A percentile compares a stretch with the other conserved stretches of the same genome.
These are phyloP conservation scores for Caradrina kadenii DNA, from an alignment of 2,888 invertebrate genomes.

Conservation along the genomic window DNA sequence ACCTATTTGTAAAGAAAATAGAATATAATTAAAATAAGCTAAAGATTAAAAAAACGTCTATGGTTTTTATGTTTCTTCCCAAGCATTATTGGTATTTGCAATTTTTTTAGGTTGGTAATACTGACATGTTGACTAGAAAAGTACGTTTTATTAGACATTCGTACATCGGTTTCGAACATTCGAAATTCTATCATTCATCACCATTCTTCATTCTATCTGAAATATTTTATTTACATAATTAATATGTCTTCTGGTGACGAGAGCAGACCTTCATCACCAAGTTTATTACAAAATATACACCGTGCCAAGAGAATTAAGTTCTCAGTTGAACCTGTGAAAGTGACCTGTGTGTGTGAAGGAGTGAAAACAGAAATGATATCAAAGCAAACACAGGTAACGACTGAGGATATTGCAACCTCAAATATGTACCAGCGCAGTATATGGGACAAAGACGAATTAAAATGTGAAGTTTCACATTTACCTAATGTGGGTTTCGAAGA, in stretches of 20 bases:
- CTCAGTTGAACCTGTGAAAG: constrained; percentile 23
- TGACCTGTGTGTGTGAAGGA: constrained; percentile 27
- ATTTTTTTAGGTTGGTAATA: constrained; percentile 29
- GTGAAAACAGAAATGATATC: constrained; percentile 28
- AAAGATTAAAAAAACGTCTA: constrained; percentile 27
- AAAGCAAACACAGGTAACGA: constrained; percentile 32
- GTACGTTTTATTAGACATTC: constrained; percentile 29
- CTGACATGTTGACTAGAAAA: constrained; percentile 26
- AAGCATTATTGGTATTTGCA: constrained; percentile 28
- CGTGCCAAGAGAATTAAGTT: constrained; percentile 28
- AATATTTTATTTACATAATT: constrained; percentile 31
- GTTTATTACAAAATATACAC: constrained; percentile 29
- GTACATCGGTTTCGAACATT: constrained; percentile 29
- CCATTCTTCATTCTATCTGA: constrained; percentile 33
- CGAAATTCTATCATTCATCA: constrained; percentile 36
- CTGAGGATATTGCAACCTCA: constrained; percentile 28
- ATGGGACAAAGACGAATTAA: constrained; percentile 35
- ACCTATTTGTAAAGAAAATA: constrained; percentile 25
- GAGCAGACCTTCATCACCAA: constrained; percentile 33
- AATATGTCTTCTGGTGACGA: constrained; percentile 35
- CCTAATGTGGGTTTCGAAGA: constrained; percentile 31
- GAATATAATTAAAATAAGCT: constrained; percentile 18
- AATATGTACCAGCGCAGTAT: constrained; percentile 32
- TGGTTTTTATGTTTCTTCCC: constrained; percentile 27
- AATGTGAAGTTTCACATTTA: constrained; percentile 35